Conservation (phyloP, 2,888 invertebrate genomes). For the Eupithecia insigniata region DNA sequence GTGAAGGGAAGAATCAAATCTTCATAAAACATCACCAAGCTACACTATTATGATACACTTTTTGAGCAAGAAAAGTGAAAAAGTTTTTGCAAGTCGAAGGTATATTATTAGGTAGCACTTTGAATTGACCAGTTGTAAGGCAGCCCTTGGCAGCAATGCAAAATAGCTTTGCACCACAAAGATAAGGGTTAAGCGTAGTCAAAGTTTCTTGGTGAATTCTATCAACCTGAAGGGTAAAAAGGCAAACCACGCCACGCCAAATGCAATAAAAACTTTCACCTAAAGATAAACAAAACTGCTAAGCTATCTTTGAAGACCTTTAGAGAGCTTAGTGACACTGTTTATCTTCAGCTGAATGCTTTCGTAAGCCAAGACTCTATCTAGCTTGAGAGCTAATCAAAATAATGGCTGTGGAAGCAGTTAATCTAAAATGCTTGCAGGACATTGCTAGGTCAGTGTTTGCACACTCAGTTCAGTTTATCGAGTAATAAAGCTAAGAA, state of each 20-base stretch:
- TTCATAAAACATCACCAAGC: too few species aligned
- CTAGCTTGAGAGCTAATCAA: slow-evolving; percentile 24
- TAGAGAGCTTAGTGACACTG: slow-evolving; percentile 15
- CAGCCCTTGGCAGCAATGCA: background rate
- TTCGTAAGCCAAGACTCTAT: slow-evolving; percentile 15
- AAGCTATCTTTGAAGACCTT: slow-evolving; percentile 5
- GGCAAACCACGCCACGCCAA: background rate
- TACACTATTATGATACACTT: too few species aligned
- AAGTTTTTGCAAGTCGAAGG: background rate
- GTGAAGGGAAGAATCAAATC: too few species aligned
- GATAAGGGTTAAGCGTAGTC: too few species aligned
- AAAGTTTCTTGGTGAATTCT: background rate
- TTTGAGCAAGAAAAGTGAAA: too few species aligned
- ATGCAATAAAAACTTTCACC: slow-evolving; percentile 3
- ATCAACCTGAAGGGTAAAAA: background rate
- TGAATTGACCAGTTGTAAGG: background rate
- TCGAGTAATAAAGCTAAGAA: slow-evolving; percentile 4
- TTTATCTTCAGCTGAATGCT: slow-evolving; percentile 18
- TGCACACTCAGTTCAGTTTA: slow-evolving; percentile 7
- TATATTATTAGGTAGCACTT: background rate
- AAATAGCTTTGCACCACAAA: background rate
- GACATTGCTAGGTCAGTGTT: slow-evolving; percentile 17
- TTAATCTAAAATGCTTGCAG: slow-evolving; percentile 24
- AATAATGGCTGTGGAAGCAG: slow-evolving; percentile 14
- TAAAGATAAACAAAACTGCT: background rate